Evolutionary conservation across 2,797 vertebrate species (phyloP).

Genomic region (Cirrhinus molitorella): DNA sequence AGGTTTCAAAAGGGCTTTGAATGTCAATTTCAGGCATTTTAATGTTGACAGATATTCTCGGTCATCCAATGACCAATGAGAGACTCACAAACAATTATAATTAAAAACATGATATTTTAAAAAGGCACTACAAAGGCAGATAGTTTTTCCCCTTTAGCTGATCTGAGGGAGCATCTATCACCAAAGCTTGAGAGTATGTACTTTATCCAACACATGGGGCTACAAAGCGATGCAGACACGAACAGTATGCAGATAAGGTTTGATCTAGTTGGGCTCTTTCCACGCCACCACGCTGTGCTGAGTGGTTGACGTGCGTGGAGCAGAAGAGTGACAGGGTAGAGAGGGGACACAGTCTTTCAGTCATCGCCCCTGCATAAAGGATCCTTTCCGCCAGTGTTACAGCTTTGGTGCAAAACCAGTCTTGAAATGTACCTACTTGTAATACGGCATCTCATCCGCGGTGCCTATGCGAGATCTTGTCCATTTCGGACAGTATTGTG

Average conservation of each 20-base stretch:
- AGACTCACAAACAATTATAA: constrained; percentile 35
- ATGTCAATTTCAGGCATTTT: constrained; percentile 39
- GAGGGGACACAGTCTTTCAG: constrained; percentile 35
- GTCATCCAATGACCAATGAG: background rate
- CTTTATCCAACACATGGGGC: constrained; percentile 30
- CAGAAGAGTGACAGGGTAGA: constrained; percentile 10
- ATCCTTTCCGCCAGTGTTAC: constrained; percentile 29
- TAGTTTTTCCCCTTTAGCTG: constrained; percentile 41
- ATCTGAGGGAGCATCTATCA: constrained; percentile 34
- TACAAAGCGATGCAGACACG: constrained; percentile 32
- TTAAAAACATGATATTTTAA: constrained; percentile 44
- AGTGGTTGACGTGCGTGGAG: constrained; percentile 10
- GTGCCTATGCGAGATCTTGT: constrained; percentile 26
- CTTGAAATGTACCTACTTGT: constrained; percentile 36
- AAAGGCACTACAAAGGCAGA: constrained; percentile 58
- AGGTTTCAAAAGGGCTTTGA: constrained; percentile 33
- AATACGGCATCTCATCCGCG: constrained; percentile 5
- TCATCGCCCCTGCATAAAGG: constrained; percentile 33
- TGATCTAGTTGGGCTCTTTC: constrained; percentile 16
- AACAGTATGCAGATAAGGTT: constrained; percentile 18
- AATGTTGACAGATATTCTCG: constrained; percentile 15
- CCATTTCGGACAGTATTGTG: constrained; percentile 47
- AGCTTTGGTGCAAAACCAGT: constrained; percentile 36
- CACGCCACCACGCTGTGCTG: constrained; percentile 22
- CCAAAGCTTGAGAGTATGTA: constrained; percentile 31